Evolutionary conservation across 2,113 vertebrate species (phyloP), one percentile per base, ranked within the genome.

Genomic region (Illadopsis cleaveri): DNA sequence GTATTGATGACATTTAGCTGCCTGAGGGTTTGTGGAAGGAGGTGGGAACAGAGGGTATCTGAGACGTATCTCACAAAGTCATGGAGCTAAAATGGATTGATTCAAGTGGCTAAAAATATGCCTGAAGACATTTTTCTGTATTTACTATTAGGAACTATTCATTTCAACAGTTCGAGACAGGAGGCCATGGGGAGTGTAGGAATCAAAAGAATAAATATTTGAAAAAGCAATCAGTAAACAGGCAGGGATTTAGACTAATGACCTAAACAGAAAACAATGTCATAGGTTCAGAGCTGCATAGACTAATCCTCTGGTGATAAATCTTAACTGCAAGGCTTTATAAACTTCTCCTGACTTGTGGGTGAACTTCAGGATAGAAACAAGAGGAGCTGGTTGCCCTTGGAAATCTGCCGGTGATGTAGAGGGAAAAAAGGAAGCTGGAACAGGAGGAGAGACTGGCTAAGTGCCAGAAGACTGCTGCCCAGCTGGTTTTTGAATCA

Each of bases 181-280:
- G n/a, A 91, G 69, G 23, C 44, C 0, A 2, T 9, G 28, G 40
- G 79, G 28, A 71, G 12, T n/a, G 37, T 11, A 68, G 28, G 61
- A 91, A 76, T 89, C 11, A 66, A 81, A 86, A 73, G n/a, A 81
- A 78, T 58, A 97, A 92, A 93, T 84, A 93, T 93, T 94, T 95
- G 57, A 79, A 84, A 95, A 84, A 82, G 31, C 44, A 89, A 44
- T 62, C 47, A 79, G 64, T 89, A 95, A 94, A 87, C 57, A 87
- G 73, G 75, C 57, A 81, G 53, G n/a, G 44, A 57, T 84, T 94
- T 94, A 86, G 81, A 71, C n/a, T 75, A 83, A 84, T 89, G 72
- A 93, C 31, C 82, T 92, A 93, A 90, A 66, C 76, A 89, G 83
- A 84, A 93, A 90, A 73, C 44, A 88, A 83, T 40, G 76, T 88